phyloP scores from a whole-genome alignment of 2,888 invertebrate species.

The Ceriagrion tenellum region DNA sequence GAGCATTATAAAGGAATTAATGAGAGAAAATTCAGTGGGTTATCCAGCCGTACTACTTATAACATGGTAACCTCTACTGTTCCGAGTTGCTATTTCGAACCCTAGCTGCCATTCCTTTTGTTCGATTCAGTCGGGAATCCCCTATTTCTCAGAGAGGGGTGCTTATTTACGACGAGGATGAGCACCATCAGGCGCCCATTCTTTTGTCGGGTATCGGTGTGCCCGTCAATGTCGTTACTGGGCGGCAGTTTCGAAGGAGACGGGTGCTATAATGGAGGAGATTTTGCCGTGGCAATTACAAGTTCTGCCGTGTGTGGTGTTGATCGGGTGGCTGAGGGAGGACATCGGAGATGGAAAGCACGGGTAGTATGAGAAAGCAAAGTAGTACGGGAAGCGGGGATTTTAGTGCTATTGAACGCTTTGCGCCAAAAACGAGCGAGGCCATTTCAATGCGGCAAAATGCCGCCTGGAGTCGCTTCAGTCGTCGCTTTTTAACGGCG shows the following conservation, averaged over 20 bases:
- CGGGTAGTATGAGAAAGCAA: neutral
- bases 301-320: neutral
- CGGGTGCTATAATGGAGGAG: neutral
- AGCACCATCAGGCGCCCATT: no score
- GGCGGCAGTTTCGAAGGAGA: neutral
- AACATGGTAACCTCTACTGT: no score
- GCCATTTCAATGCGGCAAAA: slow-evolving; percentile 45
- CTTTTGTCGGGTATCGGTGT: no score
- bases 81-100: no score
- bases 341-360: neutral
- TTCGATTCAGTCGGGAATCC: no score
- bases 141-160: no score
- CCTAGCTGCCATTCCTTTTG: no score
- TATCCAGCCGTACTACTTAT: no score
- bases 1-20: no score
- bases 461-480: slow-evolving; percentile 36
- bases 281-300: neutral
- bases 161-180: no score
- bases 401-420: slow-evolving; percentile 55
- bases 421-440: slow-evolving; percentile 53
- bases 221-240: neutral
- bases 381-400: neutral
- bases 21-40: no score
- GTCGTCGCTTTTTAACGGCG: slow-evolving; percentile 61
- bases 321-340: neutral